Evolutionary conservation across 1,140 invertebrate genomes (phyloP).

Genomic region (Monomorium pharaonis): DNA sequence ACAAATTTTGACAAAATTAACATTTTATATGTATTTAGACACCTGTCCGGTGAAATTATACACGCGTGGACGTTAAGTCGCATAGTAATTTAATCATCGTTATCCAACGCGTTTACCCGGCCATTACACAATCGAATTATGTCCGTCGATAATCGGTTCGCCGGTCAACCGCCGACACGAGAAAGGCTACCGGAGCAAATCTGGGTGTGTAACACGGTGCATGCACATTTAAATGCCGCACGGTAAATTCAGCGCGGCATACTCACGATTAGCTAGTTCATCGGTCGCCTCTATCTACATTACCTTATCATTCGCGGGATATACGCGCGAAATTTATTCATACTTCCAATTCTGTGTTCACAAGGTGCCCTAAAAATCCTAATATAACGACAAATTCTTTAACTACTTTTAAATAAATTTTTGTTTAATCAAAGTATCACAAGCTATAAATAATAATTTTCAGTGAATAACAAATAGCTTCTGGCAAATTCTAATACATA

Average conservation of each 20-base stretch:
- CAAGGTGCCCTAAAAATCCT: not conserved
- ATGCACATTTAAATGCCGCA: not conserved
- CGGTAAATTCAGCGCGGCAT: not conserved
- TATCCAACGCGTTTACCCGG: slow-evolving; percentile 48
- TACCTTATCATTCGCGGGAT: slow-evolving; percentile 31
- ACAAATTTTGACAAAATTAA: not conserved
- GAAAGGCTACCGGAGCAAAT: slow-evolving; percentile 32
- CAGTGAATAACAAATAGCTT: not conserved
- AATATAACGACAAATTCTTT: not conserved
- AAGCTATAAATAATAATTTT: not conserved
- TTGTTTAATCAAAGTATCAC: not conserved
- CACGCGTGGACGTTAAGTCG: not conserved
- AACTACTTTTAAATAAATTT: not conserved
- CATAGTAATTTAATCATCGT: slow-evolving; percentile 53
- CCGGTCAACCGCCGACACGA: slow-evolving; percentile 10
- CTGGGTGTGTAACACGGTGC: not conserved
- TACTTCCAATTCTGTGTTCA: not conserved
- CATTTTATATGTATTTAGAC: not conserved
- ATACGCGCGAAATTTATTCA: slow-evolving; percentile 4
- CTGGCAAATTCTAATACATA: not conserved
- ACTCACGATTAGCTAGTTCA: slow-evolving; percentile 12
- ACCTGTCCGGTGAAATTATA: not conserved
- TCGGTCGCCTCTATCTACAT: not conserved
- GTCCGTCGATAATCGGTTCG: slow-evolving; percentile 53
- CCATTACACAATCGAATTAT: slow-evolving; percentile 62